Evolutionary conservation across 2,113 vertebrate genomes (phyloP), one percentile per base, ranked within the genome.

Genomic region (Acrocephalus kingi): DNA sequence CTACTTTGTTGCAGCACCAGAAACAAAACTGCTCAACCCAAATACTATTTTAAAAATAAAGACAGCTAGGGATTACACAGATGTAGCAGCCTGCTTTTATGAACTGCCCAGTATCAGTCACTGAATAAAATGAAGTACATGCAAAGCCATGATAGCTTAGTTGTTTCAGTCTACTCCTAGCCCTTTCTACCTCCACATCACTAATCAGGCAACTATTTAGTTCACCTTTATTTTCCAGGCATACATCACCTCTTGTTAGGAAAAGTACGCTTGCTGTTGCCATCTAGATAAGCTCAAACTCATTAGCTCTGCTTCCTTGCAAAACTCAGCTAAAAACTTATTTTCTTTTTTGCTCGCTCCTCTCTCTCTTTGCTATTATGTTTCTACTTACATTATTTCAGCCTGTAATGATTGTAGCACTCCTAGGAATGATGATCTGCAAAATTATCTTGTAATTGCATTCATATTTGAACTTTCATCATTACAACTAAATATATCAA

Each of bases 191-290:
- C 9, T 14, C 5, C 15, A n/a, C 25, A 48, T 27, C 46, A 76
- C 61, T 51, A 30, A 74, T 75, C 35, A 52, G 23, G 43, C 51
- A 82, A 64, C 41, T 90, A 91, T n/a, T 71, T 0, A 84, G 72
- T 87, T 78, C 62, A 75, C 46, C 76, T 69, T 63, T 71, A 37
- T 72, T 78, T 76, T 83, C 22, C 30, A 90, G 69, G 73, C 62
- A 61, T 19, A 24, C 54, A 67, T 56, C 74, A 52, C 24, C 28
- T 72, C 74, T 67, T 63, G 7, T 59, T 49, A 73, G 71, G 30
- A 79, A 83, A 90, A 91, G n/a, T 41, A 67, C 61, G 73, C 84
- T 73, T 95, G 66, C 76, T 96, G 61, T 87, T 95, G 93, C 89
- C 93, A 91, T 58, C 87, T 89, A 89, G 67, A 94, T 76, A 75